Evolutionary conservation across 92 coral and sea anemone species (phyloP), one percentile per base, ranked within the genome.

Genomic region (Porites rus): DNA sequence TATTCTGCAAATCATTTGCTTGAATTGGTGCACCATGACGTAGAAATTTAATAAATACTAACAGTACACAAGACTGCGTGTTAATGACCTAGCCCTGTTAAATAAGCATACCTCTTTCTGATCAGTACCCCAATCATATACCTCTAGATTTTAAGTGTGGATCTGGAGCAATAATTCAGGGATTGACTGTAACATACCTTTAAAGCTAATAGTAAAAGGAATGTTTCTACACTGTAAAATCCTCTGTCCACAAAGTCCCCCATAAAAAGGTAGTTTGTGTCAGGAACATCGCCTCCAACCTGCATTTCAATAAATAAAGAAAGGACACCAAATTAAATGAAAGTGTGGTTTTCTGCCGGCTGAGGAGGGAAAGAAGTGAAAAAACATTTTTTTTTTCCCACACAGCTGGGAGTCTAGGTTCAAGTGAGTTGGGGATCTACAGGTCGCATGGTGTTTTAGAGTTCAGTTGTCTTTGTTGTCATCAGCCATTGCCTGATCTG

Each of bases 201-300:
- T 46, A 97, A 89, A 63, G 99, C 99, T 88, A 97, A 84, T 31
- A 97, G 91, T 77, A 97, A 92, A 86, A 97, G 96, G 81, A 97
- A 97, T 52, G 99, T 97, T 81, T 97, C 99, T 60, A 97, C 99
- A 76, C 99, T 97, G 89, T 97, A 97, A 93, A 97, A 97, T 78
- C 99, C 99, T 93, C 99, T 92, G 85, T 97, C 99, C 79, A 97
- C 99, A 88, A 97, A 97, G 88, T 97, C 99, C 69, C 99, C 99
- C 99, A 97, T 97, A 77, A 97, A 97, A 60, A 97, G 91, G 76
- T 97, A 97, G 80, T 97, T 97, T 51, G 99, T 97, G 65, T 97
- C 99, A 8, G 99, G 99, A 58, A 97, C 99, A 92, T 97, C 99
- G 21, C 99, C 99, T 84, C 99, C 99, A 90, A 97, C 99, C 99